A percentile compares a stretch with the other conserved stretches of the same genome.
Evolutionary conservation across 2,888 invertebrate genomes (phyloP).

Genomic region (Drosophila limbata): DNA sequence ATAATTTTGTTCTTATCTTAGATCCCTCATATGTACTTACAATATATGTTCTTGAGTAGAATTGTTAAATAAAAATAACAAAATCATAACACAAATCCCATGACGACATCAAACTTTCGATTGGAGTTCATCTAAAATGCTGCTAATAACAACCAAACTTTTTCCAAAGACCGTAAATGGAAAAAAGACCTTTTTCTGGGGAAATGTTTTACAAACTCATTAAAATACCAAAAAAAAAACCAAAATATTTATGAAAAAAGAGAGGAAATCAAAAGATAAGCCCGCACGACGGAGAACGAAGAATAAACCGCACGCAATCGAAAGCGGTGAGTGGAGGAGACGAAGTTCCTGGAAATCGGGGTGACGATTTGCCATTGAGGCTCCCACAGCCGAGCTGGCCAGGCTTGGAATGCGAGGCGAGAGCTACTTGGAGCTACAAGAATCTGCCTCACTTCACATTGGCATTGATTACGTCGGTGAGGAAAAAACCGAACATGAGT

Average conservation of each 20-base stretch:
- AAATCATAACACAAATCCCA: background rate
- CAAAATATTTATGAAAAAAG: constrained; percentile 19
- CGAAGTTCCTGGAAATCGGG: constrained; percentile 68
- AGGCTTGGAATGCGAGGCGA: constrained; percentile 46
- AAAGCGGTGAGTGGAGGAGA: constrained; percentile 21
- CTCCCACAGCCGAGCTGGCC: constrained; percentile 62
- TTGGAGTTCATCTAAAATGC: constrained; percentile 42
- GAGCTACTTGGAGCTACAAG: constrained; percentile 27
- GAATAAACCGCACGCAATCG: constrained; percentile 58
- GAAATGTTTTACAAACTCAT: constrained; percentile 60
- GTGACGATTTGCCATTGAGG: constrained; percentile 44
- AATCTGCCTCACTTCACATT: constrained; percentile 47
- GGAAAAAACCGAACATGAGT: constrained; percentile 61
- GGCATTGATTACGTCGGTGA: constrained; percentile 61
- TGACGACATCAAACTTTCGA: constrained; percentile 53
- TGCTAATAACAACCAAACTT: constrained; percentile 61
- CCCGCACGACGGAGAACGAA: constrained; percentile 12
- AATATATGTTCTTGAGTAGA: background rate
- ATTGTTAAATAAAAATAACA: background rate
- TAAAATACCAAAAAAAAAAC: constrained; percentile 69
- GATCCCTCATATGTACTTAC: background rate
- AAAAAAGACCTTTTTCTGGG: constrained; percentile 47
- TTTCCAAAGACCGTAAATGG: constrained; percentile 16
- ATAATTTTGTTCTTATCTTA: background rate
- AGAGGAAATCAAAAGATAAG: constrained; percentile 60